phyloP scores from a whole-genome alignment of 2,888 invertebrate genomes.

The Drosophila hamatofila region DNA sequence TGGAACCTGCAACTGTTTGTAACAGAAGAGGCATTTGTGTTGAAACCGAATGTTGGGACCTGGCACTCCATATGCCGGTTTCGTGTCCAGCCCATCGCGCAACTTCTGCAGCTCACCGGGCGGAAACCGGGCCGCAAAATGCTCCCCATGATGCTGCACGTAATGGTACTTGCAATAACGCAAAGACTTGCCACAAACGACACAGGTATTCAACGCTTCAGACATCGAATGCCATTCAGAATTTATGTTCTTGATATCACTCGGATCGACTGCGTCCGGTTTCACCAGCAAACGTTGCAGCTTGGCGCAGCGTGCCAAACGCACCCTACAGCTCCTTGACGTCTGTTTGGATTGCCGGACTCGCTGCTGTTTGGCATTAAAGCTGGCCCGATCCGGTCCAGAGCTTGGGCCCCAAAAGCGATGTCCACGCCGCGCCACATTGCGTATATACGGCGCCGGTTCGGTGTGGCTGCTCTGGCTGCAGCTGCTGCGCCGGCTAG shows the following conservation, averaged over 20 bases:
- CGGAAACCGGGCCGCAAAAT: constrained; percentile 77
- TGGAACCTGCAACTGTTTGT: constrained; percentile 52
- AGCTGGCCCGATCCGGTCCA: constrained; percentile 25
- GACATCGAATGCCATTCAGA: constrained; percentile 80
- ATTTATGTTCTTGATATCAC: constrained; percentile 58
- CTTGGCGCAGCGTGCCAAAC: background rate
- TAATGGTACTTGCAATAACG: constrained; percentile 66
- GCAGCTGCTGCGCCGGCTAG: constrained; percentile 74
- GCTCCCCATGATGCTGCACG: constrained; percentile 71
- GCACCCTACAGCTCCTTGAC: constrained; percentile 6
- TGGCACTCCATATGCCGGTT: constrained; percentile 30
- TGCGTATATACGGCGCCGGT: constrained; percentile 25
- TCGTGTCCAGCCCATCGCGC: constrained; percentile 44
- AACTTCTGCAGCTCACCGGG: constrained; percentile 67
- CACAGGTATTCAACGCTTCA: constrained; percentile 60
- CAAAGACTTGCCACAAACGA: constrained; percentile 64
- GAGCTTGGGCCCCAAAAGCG: background rate
- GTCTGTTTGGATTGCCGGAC: no score
- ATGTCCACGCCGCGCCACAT: constrained; percentile 55
- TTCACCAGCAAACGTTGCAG: background rate
- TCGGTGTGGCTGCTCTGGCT: constrained; percentile 7
- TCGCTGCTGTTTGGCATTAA: background rate
- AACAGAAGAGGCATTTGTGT: constrained; percentile 81
- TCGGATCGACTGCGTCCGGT: background rate
- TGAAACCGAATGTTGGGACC: constrained; percentile 25